Percentiles rank a stretch among this genome's conserved stretches.
phyloP scores from a whole-genome alignment of 2,113 vertebrate species.

The Lutjanus erythropterus region DNA sequence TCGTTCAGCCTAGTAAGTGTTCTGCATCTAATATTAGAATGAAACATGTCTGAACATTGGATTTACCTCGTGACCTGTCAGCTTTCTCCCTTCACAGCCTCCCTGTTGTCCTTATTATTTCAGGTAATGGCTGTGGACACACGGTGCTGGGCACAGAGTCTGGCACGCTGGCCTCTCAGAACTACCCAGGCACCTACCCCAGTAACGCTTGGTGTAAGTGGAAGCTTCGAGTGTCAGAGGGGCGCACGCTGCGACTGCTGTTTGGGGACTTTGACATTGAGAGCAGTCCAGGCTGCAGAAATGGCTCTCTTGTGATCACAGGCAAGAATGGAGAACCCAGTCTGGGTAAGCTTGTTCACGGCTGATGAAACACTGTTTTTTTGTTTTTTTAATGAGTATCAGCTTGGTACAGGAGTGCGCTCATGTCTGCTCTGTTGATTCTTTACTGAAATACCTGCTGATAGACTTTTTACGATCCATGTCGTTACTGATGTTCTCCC shows the following conservation, averaged over 20 bases:
- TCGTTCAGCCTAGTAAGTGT: no score
- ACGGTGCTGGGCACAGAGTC: constrained; percentile 84
- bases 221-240: constrained; percentile 79
- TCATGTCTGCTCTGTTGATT: background rate
- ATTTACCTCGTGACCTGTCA: background rate
- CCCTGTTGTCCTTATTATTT: constrained; percentile 16
- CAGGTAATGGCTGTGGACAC: constrained; percentile 91
- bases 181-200: constrained; percentile 91
- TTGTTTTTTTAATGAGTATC: background rate
- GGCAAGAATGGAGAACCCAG: constrained; percentile 65
- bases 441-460: background rate
- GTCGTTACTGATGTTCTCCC: constrained; percentile 2
- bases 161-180: constrained; percentile 88
- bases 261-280: constrained; percentile 91
- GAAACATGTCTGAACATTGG: background rate
- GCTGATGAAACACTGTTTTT: no score
- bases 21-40: background rate
- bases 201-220: constrained; percentile 87
- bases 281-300: constrained; percentile 81
- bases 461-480: background rate
- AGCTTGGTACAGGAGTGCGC: background rate
- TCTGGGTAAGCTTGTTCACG: constrained; percentile 80
- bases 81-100: background rate
- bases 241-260: constrained; percentile 81
- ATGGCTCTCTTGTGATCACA: constrained; percentile 85